Evolutionary conservation across 2,888 invertebrate genomes (phyloP), one percentile per base, ranked within the genome.

Genomic region (Ormyrus nitidulus): DNA sequence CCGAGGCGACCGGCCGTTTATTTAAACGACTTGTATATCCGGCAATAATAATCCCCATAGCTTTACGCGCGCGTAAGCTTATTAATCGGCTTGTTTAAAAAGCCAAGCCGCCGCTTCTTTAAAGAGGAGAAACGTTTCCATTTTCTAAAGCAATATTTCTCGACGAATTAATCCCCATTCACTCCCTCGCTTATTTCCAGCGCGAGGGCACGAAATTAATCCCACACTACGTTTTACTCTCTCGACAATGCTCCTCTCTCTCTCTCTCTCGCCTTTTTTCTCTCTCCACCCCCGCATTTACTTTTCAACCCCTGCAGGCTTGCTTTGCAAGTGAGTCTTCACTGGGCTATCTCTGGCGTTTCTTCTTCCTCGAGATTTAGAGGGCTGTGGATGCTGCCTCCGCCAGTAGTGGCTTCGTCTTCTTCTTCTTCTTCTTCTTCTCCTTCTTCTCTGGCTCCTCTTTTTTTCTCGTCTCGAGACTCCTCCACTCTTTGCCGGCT

Each of bases 341-440:
- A 34, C 7, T 7, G 9, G 5, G 7, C 66, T 72, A 59, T 59
- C 54, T 73, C 56, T 76, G 48, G 54, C 48, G 49, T 76, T 70
- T 69, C 66, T 76, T 77, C 76, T 48, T 61, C 44, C 70, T 51
- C 62, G 10, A 78, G 61, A 70, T 70, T 76, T 62, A 65, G 56
- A 71, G 64, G 48, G 69, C 34, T 53, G 70, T 49, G 46, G 68
- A 11, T 53, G 59, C 13, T 44, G 46, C 70, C 34, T 5, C 56
- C 13, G 68, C 48, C 10, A 7, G 19, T 58, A 66, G n/a, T 53
- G 59, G 51, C 59, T 53, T 66, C 46, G 46, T 79, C 62, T 46
- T 34, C 46, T 13, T 53, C 11, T 62, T 46, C 46, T 46, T 53
- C 68, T 66, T 19, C 44, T 51, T 34, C 44, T 53, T 49, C 54